Evolutionary conservation across 2,888 invertebrate species (phyloP), one percentile per base, ranked within the genome.

Genomic region (Caenorhabditis uteleia): DNA sequence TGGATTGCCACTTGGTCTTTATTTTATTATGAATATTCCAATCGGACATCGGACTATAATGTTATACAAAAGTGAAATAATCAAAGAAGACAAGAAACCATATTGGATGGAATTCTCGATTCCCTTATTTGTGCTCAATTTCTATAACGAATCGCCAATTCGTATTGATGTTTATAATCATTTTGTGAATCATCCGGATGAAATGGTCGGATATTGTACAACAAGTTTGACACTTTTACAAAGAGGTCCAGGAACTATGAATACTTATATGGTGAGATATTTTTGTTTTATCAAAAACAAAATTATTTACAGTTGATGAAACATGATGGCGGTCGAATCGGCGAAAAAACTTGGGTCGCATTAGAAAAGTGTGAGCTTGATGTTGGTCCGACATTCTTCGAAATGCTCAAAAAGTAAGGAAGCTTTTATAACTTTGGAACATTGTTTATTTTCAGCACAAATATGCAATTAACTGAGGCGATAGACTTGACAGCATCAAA

Each of bases 401-500:
- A 69, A 34, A 53, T 70, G 27, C 20, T 79, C n/a, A 59, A 60
- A 27, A 42, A 65, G 77, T 77, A 8, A 47, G 56, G 4, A 18
- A 40, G 10, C 31, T 31, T 29, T 46, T 48, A 18, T 23, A n/a
- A n/a, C n/a, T n/a, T n/a, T n/a, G 21, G 23, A 42, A 43, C 16
- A 20, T 20, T 16, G 3, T 23, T 6, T 21, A 10, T n/a, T 50
- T 40, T 20, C 12, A 38, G 20, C 18, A 31, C 47, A 31, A 26
- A 21, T 27, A 46, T 70, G 50, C 46, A 85, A 86, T 84, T 85
- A 61, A 85, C 85, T 16, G 82, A 86, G 10, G 85, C 86, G 0
- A 79, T 86, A 36, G 86, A 86, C 72, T 85, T 87, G 74, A 87
- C 86, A 12, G 85, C 86, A 1, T 86, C 86, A 12, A 86, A 86